These are phyloP conservation scores for Anguilla japonica DNA, from an alignment of 2,113 vertebrate species.

Conservation along the genomic window DNA sequence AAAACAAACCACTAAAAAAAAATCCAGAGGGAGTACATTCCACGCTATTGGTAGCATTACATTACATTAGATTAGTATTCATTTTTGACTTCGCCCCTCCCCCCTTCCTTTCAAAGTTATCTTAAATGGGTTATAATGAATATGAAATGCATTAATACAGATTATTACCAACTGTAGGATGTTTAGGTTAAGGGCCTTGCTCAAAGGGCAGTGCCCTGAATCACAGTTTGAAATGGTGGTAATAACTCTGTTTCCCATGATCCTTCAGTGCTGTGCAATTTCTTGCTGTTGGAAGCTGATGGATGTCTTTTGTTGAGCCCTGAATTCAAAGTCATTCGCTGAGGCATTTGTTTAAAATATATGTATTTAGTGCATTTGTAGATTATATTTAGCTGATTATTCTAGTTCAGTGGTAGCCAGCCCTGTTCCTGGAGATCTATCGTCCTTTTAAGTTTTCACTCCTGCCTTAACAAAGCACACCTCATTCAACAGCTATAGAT, in stretches of 20 bases:
- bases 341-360: background rate
- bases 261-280: background rate
- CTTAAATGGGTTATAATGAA: too few relatives aligned
- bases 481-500: too few relatives aligned
- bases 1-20: background rate
- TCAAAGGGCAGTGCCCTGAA: too few relatives aligned
- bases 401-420: background rate
- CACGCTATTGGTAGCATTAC: background rate
- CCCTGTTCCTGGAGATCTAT: too few relatives aligned
- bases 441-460: too few relatives aligned
- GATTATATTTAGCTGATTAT: background rate
- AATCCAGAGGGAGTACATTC: background rate
- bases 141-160: too few relatives aligned
- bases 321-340: background rate
- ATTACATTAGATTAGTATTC: background rate
- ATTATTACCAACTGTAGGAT: too few relatives aligned
- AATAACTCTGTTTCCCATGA: background rate
- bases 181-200: too few relatives aligned
- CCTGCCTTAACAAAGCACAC: too few relatives aligned
- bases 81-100: background rate
- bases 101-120: too few relatives aligned
- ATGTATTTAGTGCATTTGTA: background rate
- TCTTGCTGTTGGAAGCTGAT: background rate
- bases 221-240: too few relatives aligned
- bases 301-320: background rate